phyloP scores from a whole-genome alignment of 2,888 invertebrate species.

The Flabesymbios commensalis region DNA sequence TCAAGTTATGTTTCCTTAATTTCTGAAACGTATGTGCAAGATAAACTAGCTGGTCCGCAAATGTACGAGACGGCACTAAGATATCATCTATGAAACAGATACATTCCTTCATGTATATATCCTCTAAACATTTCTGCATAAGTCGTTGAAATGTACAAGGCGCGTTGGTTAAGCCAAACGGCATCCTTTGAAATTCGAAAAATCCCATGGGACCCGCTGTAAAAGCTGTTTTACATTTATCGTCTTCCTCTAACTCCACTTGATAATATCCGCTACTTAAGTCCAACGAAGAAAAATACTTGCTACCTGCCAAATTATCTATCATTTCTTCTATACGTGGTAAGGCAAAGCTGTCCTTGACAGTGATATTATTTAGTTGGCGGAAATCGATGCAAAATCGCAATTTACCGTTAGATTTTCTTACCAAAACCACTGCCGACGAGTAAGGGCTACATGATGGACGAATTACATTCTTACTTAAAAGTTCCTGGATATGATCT shows the following conservation, averaged over 20 bases:
- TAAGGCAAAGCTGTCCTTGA: background rate
- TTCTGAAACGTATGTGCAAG: background rate
- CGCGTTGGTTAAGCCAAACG: background rate
- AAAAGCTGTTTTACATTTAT: slow-evolving; percentile 4
- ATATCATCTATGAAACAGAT: background rate
- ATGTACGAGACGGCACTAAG: background rate
- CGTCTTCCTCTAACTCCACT: background rate
- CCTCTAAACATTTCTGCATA: background rate
- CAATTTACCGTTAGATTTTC: background rate
- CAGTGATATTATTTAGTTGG: background rate
- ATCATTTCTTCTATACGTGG: no score
- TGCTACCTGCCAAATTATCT: no score
- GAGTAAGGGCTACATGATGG: background rate
- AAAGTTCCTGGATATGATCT: background rate
- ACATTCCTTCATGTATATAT: background rate
- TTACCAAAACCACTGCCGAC: background rate
- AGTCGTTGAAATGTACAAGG: background rate
- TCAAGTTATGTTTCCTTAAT: background rate
- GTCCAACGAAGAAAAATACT: background rate
- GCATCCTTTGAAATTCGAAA: background rate
- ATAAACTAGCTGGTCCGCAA: background rate
- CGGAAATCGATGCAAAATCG: slow-evolving; percentile 6
- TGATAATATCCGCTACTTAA: background rate
- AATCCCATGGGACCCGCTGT: slow-evolving; percentile 5
- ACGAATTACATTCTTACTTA: background rate